These are phyloP conservation scores for Drosophila persimilis DNA, from an alignment of 1,140 invertebrate genomes.

Conservation along the genomic window DNA sequence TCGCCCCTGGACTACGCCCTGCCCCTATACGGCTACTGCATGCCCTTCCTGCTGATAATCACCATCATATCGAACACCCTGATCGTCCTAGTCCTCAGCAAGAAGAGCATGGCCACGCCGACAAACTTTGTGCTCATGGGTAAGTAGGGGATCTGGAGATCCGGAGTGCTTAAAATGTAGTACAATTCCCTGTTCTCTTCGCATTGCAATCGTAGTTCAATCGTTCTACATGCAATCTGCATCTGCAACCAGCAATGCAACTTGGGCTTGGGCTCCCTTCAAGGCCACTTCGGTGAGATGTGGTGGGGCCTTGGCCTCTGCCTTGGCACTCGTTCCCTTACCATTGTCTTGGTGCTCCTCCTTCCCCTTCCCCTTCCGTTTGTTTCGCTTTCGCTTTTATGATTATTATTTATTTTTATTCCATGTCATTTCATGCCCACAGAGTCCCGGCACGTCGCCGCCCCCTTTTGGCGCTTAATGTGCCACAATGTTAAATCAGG, in stretches of 20 bases:
- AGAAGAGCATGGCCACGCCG: slow-evolving; percentile 90
- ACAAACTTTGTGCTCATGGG: slow-evolving; percentile 93
- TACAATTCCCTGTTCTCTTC: background rate
- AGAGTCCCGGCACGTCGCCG: slow-evolving; percentile 8
- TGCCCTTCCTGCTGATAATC: slow-evolving; percentile 91
- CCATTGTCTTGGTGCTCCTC: no score
- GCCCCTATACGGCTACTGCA: slow-evolving; percentile 78
- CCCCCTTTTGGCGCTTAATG: slow-evolving; percentile 35
- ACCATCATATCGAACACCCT: slow-evolving; percentile 96
- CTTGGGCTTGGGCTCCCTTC: slow-evolving; percentile 2
- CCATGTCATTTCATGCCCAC: slow-evolving; percentile 21
- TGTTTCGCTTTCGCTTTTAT: slow-evolving; percentile 13
- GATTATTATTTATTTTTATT: slow-evolving; percentile 39
- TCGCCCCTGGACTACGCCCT: slow-evolving; percentile 65
- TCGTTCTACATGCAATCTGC: slow-evolving; percentile 16
- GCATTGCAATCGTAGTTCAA: background rate
- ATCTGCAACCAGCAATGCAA: background rate
- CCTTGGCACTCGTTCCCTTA: background rate
- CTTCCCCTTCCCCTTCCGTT: background rate
- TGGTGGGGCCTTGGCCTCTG: background rate
- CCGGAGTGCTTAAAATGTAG: no score
- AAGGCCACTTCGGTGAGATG: background rate
- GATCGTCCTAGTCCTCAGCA: slow-evolving; percentile 91
- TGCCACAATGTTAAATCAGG: slow-evolving; percentile 65
- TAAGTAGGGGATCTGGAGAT: slow-evolving; percentile 44